Evolutionary conservation across 1,140 invertebrate genomes (phyloP).

Genomic region (Popillia japonica): DNA sequence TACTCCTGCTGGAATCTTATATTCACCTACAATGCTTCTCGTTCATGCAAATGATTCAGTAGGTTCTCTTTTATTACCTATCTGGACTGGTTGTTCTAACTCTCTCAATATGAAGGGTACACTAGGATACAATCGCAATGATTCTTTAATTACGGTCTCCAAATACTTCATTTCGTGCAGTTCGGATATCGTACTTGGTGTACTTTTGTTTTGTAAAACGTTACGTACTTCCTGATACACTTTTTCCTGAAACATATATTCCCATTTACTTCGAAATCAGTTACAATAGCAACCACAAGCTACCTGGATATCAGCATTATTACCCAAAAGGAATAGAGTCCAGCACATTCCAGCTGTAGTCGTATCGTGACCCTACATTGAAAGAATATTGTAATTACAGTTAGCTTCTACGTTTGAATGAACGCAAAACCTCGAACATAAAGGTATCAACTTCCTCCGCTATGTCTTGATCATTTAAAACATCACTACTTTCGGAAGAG

Average conservation of each 20-base stretch:
- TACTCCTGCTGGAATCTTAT: not conserved
- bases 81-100: conserved; percentile 65
- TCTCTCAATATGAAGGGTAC: conserved; percentile 71
- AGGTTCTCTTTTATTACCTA: conserved; percentile 52
- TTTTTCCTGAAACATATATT: conserved; percentile 63
- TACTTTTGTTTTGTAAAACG: conserved; percentile 19
- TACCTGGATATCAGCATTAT: conserved; percentile 54
- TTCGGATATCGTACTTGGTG: conserved; percentile 62
- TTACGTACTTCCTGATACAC: conserved; percentile 64
- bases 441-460: conserved; percentile 13
- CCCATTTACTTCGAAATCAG: not conserved
- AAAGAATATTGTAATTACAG: not conserved
- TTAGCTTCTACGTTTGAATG: not conserved
- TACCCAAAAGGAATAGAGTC: conserved; percentile 67
- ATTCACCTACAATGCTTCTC: not conserved
- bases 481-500: not conserved
- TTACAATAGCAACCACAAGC: not conserved
- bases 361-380: not conserved
- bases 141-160: conserved; percentile 75
- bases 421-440: not conserved
- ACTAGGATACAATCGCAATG: conserved; percentile 71
- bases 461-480: not conserved
- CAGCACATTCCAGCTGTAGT: conserved; percentile 61
- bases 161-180: conserved; percentile 70
- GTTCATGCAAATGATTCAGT: not conserved